Evolutionary conservation across 2,888 invertebrate genomes (phyloP).

Genomic region (Teleiodes luculella): DNA sequence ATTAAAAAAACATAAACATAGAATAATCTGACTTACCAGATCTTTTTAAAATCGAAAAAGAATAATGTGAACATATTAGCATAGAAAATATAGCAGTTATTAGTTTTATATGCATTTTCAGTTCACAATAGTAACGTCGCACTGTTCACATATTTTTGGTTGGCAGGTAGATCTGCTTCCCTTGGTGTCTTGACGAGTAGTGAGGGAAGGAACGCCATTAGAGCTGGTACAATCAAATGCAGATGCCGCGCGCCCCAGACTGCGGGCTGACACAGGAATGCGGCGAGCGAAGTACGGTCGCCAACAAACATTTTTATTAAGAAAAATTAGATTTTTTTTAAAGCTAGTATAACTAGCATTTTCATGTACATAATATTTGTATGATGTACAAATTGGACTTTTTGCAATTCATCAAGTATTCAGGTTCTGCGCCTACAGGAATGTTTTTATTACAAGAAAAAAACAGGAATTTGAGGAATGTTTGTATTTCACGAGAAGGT

Average conservation of each 20-base stretch:
- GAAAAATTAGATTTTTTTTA: constrained; percentile 9
- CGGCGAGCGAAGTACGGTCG: constrained; percentile 8
- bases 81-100: constrained; percentile 40
- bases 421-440: too few species aligned
- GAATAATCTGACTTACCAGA: constrained; percentile 39
- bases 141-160: neutral
- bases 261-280: constrained; percentile 17
- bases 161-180: constrained; percentile 18
- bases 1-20: too few species aligned
- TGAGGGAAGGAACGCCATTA: constrained; percentile 32
- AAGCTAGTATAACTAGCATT: too few species aligned
- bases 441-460: too few species aligned
- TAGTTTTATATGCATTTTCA: constrained; percentile 42
- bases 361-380: too few species aligned
- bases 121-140: neutral
- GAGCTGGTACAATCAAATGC: constrained; percentile 16
- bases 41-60: constrained; percentile 40
- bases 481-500: too few species aligned
- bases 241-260: constrained; percentile 10
- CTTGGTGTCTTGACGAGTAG: constrained; percentile 29
- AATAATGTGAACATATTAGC: constrained; percentile 45
- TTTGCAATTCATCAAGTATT: too few species aligned
- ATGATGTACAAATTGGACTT: too few species aligned
- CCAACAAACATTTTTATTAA: too few species aligned
- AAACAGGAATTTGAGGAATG: too few species aligned